Conservation (phyloP, 2,797 vertebrate genomes). For the Sorex maritimensis region DNA sequence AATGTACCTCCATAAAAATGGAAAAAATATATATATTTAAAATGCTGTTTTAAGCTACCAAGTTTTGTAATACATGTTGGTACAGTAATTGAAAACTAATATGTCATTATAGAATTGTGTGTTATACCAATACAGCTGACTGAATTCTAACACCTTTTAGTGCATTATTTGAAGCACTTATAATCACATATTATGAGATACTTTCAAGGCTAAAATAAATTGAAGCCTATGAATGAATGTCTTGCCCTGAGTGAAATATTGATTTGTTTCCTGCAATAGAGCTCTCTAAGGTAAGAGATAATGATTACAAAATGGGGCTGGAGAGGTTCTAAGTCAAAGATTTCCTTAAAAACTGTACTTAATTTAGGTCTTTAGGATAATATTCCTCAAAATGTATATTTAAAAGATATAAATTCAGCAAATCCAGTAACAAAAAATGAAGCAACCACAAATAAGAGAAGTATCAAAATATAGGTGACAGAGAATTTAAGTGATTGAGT, state of each 20-base stretch:
- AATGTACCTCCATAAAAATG: too few relatives aligned
- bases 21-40: too few relatives aligned
- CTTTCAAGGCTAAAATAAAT: slow-evolving; percentile 8
- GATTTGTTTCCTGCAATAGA: neutral
- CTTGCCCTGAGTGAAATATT: neutral
- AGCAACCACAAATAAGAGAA: neutral
- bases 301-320: neutral
- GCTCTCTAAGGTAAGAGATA: neutral
- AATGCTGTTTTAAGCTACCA: slow-evolving; percentile 1
- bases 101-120: neutral
- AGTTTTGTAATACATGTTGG: neutral
- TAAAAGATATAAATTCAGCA: slow-evolving; percentile 8
- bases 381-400: neutral
- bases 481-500: slow-evolving; percentile 5
- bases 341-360: neutral
- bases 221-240: neutral
- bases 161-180: neutral
- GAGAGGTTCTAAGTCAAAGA: neutral
- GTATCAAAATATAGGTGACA: neutral
- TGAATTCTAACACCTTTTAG: neutral
- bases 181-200: neutral
- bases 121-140: neutral
- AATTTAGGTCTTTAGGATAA: neutral
- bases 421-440: neutral
- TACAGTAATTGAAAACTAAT: neutral